Evolutionary conservation across 2,888 invertebrate genomes (phyloP), one percentile per base, ranked within the genome.

Genomic region (Disparrhopalites patrizii): DNA sequence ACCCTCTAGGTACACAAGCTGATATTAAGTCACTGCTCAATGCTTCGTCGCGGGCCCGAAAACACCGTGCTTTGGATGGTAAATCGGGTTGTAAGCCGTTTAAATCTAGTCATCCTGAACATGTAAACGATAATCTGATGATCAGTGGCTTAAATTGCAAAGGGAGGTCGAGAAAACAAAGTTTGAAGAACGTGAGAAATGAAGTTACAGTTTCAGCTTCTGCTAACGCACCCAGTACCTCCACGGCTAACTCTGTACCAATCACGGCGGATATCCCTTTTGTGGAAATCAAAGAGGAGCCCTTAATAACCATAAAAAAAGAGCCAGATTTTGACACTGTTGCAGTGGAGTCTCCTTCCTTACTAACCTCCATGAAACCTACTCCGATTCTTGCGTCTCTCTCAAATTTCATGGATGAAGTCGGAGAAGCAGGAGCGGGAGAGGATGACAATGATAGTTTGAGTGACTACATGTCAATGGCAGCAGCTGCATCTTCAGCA

Each of bases 391-490:
- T 52, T 27, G 25, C 38, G 15, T 30, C 66, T 20, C 51, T 38
- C 58, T 60, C 55, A 25, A 47, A 62, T 57, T 43, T 68, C 36
- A 63, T 66, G 58, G 62, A 62, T 38, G 55, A 61, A 50, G 56
- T 50, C 30, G 54, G 62, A 18, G 62, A 56, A 30, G 38, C 51
- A 55, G 68, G 55, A 27, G 57, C 23, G 15, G 60, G 47, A 3
- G 65, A 67, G 25, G 58, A 61, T 20, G 66, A 63, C 47, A 47
- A 63, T 56, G 65, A 68, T 43, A 72, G 70, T 66, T 56, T 74
- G 20, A 74, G 71, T 66, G 73, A 73, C 52, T 74, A 70, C 64
- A 67, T 73, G 69, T 72, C 72, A 36, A 68, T 72, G 65, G 64
- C 69, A 33, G 66, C 72, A 31, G 40, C 66, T 13, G 56, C 63